Percentiles rank a stretch among this genome's conserved stretches.
These are phyloP conservation scores for Australoheros facetus DNA, from an alignment of 2,797 vertebrate genomes.

Conservation along the genomic window DNA sequence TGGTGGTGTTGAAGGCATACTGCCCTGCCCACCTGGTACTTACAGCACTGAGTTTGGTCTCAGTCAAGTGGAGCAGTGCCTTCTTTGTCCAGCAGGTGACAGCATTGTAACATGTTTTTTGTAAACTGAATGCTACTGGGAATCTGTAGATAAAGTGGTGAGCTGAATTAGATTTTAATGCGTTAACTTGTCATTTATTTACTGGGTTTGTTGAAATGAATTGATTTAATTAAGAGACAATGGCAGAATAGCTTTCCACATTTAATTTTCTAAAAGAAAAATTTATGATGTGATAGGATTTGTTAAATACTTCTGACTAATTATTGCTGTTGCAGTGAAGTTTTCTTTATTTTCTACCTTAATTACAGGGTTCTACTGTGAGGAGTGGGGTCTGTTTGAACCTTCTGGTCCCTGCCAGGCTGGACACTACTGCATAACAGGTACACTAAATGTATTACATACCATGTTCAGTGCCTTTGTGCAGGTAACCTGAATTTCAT, in stretches of 20 bases:
- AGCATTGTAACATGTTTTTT: slow-evolving; percentile 50
- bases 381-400: slow-evolving; percentile 85
- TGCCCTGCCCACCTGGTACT: slow-evolving; percentile 87
- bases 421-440: slow-evolving; percentile 87
- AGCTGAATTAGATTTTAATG: background rate
- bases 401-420: slow-evolving; percentile 85
- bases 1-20: slow-evolving; percentile 75
- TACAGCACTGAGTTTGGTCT: slow-evolving; percentile 82
- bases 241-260: background rate
- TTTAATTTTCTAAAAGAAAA: slow-evolving; percentile 1
- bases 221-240: slow-evolving; percentile 3
- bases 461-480: background rate
- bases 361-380: slow-evolving; percentile 85
- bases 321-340: slow-evolving; percentile 21
- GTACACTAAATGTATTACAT: slow-evolving; percentile 64
- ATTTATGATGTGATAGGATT: slow-evolving; percentile 12
- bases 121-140: background rate
- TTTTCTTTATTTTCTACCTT: slow-evolving; percentile 20
- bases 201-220: slow-evolving; percentile 36
- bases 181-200: background rate
- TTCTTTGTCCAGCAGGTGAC: slow-evolving; percentile 88
- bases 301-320: background rate
- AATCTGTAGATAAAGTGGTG: background rate
- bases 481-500: background rate
- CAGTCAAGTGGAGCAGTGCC: slow-evolving; percentile 83